Evolutionary conservation across 2,113 vertebrate genomes (phyloP).

Genomic region (Regulus satrapa): DNA sequence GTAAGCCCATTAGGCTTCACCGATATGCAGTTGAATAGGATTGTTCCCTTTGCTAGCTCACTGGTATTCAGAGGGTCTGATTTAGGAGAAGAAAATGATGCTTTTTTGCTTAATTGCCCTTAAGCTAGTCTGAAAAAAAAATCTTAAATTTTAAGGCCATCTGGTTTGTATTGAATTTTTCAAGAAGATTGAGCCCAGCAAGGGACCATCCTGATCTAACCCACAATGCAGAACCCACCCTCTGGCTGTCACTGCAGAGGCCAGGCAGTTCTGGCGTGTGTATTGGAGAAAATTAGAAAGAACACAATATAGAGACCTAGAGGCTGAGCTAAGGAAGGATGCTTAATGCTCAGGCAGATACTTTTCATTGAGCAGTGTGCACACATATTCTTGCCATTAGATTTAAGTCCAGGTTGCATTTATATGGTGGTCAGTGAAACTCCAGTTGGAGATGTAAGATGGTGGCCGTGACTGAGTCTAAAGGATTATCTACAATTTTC

Average conservation of each 20-base stretch:
- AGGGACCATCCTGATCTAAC: background rate
- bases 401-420: background rate
- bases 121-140: background rate
- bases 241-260: background rate
- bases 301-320: background rate
- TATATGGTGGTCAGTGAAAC: background rate
- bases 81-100: background rate
- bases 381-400: background rate
- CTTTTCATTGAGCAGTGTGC: background rate
- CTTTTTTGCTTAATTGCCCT: background rate
- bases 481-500: background rate
- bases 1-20: constrained; percentile 60
- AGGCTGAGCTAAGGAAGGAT: background rate
- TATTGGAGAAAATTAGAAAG: background rate
- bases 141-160: background rate
- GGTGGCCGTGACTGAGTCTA: fast-evolving
- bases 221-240: background rate
- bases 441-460: background rate
- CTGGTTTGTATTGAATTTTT: background rate
- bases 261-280: background rate
- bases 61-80: background rate
- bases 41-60: background rate
- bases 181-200: background rate
- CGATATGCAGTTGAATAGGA: fast-evolving
- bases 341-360: background rate